Base-by-base conservation (phyloP, 2,113 vertebrate species). In the Urocitellus parryii region DNA sequence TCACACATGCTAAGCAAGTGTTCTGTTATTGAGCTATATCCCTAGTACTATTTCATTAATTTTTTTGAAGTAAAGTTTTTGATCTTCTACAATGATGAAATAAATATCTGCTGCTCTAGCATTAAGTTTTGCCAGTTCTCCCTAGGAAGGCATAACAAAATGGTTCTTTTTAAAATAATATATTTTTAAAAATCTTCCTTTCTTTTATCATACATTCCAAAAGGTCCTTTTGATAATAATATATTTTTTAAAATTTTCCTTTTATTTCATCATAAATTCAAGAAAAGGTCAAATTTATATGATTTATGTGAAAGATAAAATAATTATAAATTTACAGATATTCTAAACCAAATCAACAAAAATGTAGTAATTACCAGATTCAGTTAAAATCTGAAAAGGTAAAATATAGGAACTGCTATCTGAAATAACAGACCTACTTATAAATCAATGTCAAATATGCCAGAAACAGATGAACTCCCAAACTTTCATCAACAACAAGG, bases 381-480 rank as follows among this genome's bases (percentile, higher is more conserved):
- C 87, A 93, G 42, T 78, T 51, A 97, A 92, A 77, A 90, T 72
- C 37, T 92, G 45, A 72, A 89, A 90, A 92, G 22, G 58, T 76
- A 14, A 90, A 93, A 90, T 34, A 61, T 0, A 86, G 25, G 53
- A 94, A 27, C 67, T 93, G 12, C 65, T 92, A 4, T 34, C 72
- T 74, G 39, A 88, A 88, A 91, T 74, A 90, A 88, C 11, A 86
- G 18, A 92, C 51, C 4, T 80, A 63, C 14, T 93, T 83, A 79
- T 24, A 70, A 70, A 74, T 83, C 45, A 83, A 45, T 68, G 27
- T 37, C 24, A 83, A 82, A 89, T 65, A 91, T 34, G 17, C 24
- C 70, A 90, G 76, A 90, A 76, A 77, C 5, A 80, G 67, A 61
- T 29, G 58, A 92, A 94, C 10, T 56, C 18, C 39, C 48, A 79